These are phyloP conservation scores for Thera obeliscata DNA, from an alignment of 2,888 invertebrate genomes.

Conservation along the genomic window DNA sequence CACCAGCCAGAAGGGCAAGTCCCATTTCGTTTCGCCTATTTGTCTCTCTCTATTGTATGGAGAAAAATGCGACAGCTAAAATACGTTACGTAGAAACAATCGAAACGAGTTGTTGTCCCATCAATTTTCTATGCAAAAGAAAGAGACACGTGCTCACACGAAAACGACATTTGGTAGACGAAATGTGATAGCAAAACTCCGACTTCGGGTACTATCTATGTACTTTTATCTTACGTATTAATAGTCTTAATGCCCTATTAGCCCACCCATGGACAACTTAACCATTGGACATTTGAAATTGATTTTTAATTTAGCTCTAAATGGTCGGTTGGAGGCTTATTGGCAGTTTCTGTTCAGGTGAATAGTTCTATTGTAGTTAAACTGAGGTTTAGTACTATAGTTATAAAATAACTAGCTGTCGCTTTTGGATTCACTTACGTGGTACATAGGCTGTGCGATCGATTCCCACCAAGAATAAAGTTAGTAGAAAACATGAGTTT, in stretches of 20 bases:
- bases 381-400: constrained; percentile 14
- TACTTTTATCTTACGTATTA: constrained; percentile 63
- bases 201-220: constrained; percentile 33
- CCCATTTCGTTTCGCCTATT: no score
- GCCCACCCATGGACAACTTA: constrained; percentile 31
- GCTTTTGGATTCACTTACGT: background rate
- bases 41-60: no score
- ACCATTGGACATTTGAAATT: constrained; percentile 40
- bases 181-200: no score
- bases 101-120: no score
- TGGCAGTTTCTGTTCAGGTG: constrained; percentile 12
- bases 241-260: constrained; percentile 52
- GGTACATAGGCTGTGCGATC: background rate
- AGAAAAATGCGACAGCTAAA: no score
- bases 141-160: no score
- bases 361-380: constrained; percentile 3
- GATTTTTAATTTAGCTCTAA: constrained; percentile 47
- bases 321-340: constrained; percentile 1
- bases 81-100: no score
- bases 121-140: no score
- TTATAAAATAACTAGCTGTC: background rate
- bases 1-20: no score
- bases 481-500: no score
- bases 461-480: no score
- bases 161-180: no score